Base-by-base conservation (phyloP, 2,888 invertebrate genomes). In the Xestia xanthographa region DNA sequence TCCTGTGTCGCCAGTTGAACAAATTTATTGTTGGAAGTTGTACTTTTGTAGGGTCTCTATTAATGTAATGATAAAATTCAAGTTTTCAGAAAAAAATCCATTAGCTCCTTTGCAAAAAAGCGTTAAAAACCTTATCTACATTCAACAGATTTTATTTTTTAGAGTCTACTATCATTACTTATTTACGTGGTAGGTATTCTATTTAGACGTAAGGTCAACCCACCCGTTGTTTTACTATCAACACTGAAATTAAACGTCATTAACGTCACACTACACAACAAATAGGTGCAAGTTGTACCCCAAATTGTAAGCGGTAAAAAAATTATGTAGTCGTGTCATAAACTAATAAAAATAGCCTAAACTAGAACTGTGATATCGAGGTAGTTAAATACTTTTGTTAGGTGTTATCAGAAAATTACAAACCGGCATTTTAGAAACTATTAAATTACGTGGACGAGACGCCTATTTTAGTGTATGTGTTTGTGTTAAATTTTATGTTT, bases 321-420 rank as follows among this genome's bases (percentile, higher is more conserved):
- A 75, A 38, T 34, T 74, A 72, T 83, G 86, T 79, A 73, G 84
- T 82, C 74, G 74, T 79, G 79, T 83, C 66, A 5, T 72, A 72
- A 70, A 77, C 70, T 72, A 72, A 65, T 75, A 68, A 65, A 34
- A 77, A 48, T 22, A 70, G 29, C 50, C 38, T 73, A 67, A 77
- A 76, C 58, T 67, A 63, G 38, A 62, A 62, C 45, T 73, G 75
- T 67, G 29, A 74, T 70, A 79, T 14, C 68, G 65, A 62, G 70
- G 70, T 83, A 79, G 74, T 58, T 70, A 66, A 22, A 66, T 73
- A 66, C 20, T 66, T 66, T 73, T 65, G 29, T n/a, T 73, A 48
- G 69, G 43, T 68, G 14, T 56, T 75, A 66, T 48, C 53, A 77
- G 50, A 58, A 68, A 70, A 76, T 68, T 62, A 66, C 68, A 53